Evolutionary conservation across 2,797 vertebrate genomes (phyloP).

Genomic region (Rhincodon typus): DNA sequence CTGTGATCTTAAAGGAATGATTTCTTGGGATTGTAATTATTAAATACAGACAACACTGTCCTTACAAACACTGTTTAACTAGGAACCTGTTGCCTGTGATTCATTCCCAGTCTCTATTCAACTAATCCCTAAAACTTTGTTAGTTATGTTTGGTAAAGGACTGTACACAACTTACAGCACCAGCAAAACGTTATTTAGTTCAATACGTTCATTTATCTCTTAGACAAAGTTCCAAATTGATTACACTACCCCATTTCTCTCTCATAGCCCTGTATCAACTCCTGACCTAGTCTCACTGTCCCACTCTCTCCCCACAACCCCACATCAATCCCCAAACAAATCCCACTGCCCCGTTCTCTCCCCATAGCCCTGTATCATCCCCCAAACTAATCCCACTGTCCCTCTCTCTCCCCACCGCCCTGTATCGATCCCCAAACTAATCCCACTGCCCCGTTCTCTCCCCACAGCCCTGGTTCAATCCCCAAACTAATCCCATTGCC

Average conservation of each 20-base stretch:
- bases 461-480: not conserved
- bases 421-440: not conserved
- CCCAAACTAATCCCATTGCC: not conserved
- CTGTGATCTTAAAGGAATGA: not conserved
- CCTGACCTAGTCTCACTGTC: not conserved
- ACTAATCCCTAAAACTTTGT: not conserved
- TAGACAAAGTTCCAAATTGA: not conserved
- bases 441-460: not conserved
- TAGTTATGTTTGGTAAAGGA: not conserved
- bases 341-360: not conserved
- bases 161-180: no score
- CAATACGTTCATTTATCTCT: not conserved
- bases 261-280: not conserved
- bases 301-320: not conserved
- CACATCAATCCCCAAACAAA: not conserved
- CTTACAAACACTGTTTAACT: not conserved
- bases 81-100: not conserved
- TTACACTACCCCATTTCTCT: not conserved
- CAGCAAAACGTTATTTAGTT: not conserved
- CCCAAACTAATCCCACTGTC: conserved; percentile 4
- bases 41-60: not conserved
- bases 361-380: not conserved
- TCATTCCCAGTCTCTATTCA: not conserved
- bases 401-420: not conserved
- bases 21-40: not conserved